These are phyloP conservation scores for Crotalus horridus DNA, from an alignment of 2,113 vertebrate species.

Conservation along the genomic window DNA sequence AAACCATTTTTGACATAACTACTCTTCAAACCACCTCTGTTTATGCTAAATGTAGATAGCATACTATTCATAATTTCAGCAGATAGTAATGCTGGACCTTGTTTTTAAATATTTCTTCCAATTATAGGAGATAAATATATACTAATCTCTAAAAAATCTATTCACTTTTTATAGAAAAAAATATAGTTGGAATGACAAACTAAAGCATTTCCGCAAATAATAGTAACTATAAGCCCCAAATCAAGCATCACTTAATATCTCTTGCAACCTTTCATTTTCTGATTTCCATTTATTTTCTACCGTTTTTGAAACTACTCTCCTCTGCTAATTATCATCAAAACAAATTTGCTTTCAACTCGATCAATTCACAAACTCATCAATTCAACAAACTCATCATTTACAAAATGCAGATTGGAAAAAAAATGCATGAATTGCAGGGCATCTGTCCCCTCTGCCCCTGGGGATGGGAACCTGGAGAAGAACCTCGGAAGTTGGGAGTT, in stretches of 20 bases:
- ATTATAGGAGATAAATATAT: constrained; percentile 6
- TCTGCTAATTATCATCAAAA: neutral
- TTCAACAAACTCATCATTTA: neutral
- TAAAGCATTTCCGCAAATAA: neutral
- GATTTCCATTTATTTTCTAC: neutral
- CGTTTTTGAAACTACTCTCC: neutral
- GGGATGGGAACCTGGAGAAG: no score
- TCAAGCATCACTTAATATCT: neutral
- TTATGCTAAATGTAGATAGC: constrained; percentile 33
- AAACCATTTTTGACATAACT: constrained; percentile 15
- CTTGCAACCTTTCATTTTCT: neutral
- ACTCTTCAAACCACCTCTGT: constrained; percentile 50
- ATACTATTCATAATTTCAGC: constrained; percentile 41
- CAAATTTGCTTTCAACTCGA: neutral
- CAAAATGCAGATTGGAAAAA: neutral
- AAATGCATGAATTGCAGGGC: neutral
- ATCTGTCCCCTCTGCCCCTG: no score
- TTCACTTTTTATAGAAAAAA: neutral
- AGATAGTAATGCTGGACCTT: constrained; percentile 55
- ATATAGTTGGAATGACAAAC: rapidly evolving
- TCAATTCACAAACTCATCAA: neutral
- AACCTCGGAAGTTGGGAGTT: no score
- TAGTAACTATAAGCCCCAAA: neutral
- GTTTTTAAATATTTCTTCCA: constrained; percentile 26
- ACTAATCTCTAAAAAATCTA: constrained; percentile 29